These are phyloP conservation scores for Cromileptes altivelis DNA, from an alignment of 2,113 vertebrate genomes.

Conservation along the genomic window DNA sequence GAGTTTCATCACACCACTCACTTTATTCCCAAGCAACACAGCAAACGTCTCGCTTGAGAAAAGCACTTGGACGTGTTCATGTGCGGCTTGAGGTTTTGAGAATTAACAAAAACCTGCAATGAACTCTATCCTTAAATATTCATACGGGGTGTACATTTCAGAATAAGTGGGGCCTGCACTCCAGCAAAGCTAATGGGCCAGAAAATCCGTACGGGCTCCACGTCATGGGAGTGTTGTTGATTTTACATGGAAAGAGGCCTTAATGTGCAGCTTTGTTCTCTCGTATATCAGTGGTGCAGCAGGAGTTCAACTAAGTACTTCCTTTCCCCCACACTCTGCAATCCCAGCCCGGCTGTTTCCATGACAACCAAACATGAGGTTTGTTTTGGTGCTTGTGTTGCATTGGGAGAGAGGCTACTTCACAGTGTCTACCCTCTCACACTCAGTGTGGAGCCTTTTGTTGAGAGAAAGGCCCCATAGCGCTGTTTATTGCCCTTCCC, in stretches of 20 bases:
- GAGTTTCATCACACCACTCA: conserved; percentile 57
- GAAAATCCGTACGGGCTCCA: conserved; percentile 55
- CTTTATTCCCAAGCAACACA: conserved; percentile 29
- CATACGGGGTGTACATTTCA: conserved; percentile 50
- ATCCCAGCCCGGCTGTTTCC: conserved; percentile 64
- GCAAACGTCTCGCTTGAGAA: conserved; percentile 6
- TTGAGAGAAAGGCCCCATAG: conserved; percentile 27
- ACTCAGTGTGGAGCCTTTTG: conserved; percentile 58
- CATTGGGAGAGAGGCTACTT: conserved; percentile 53
- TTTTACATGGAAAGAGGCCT: conserved; percentile 48
- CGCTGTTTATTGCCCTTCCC: conserved; percentile 1
- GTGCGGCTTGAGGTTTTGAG: conserved; percentile 30
- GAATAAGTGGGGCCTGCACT: conserved; percentile 32
- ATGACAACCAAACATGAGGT: conserved; percentile 80
- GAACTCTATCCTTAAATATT: conserved; percentile 56
- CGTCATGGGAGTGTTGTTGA: conserved; percentile 52
- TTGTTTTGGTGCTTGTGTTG: conserved; percentile 76
- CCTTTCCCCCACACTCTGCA: conserved; percentile 54
- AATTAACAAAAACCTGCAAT: conserved; percentile 47
- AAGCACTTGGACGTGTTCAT: conserved; percentile 10
- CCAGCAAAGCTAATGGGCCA: conserved; percentile 55
- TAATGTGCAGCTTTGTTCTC: conserved; percentile 71
- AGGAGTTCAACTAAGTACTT: conserved; percentile 65
- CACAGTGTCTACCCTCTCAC: conserved; percentile 26
- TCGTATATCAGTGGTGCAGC: conserved; percentile 66